phyloP scores from a whole-genome alignment of 2,888 invertebrate genomes.

The Plemyria rubiginata region DNA sequence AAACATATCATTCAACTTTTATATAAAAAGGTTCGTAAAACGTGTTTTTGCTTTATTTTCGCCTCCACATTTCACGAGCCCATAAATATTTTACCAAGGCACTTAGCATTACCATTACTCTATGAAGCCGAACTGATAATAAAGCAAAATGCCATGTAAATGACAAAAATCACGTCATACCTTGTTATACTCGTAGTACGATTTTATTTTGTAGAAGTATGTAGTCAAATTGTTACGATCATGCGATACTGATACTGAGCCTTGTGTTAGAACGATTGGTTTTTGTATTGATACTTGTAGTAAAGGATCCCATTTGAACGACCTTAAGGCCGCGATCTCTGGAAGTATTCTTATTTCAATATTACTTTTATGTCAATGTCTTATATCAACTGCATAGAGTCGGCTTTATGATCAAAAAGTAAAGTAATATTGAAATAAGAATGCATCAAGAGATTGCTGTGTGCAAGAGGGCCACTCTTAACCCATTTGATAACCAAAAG shows the following conservation, averaged over 20 bases:
- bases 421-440: no score
- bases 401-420: no score
- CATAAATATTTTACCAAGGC: constrained; percentile 36
- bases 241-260: constrained; percentile 13
- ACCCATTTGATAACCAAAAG: no score
- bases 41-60: constrained; percentile 14
- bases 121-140: constrained; percentile 32
- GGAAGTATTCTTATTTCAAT: no score
- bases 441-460: no score
- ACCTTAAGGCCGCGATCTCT: no score
- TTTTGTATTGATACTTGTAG: not conserved
- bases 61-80: constrained; percentile 20
- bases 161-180: constrained; percentile 41
- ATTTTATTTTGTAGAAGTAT: constrained; percentile 21
- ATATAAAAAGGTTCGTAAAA: not conserved
- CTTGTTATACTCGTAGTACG: constrained; percentile 14
- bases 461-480: no score
- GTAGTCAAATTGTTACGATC: not conserved
- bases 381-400: no score
- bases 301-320: no score
- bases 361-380: no score
- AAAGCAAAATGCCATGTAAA: constrained; percentile 43
- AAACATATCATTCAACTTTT: not conserved
- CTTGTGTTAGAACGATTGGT: not conserved
- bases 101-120: constrained; percentile 30